These are phyloP conservation scores for Cliona cf. orientalis DNA, from an alignment of 37 sponge, comb jelly and placozoan genomes.

Conservation along the genomic window DNA sequence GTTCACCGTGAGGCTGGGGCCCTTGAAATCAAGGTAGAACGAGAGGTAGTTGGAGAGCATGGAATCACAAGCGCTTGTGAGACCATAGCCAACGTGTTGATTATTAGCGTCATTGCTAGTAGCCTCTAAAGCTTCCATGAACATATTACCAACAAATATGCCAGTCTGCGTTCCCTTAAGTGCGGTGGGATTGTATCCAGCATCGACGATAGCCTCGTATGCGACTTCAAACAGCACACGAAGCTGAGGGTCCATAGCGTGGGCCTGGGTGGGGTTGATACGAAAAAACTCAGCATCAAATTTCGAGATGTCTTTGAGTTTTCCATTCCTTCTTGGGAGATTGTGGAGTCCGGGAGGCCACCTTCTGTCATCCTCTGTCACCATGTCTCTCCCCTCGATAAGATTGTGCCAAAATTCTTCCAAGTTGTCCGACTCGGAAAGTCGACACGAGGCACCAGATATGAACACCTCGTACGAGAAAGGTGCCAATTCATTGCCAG, in stretches of 20 bases:
- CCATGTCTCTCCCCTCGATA: slow-evolving; percentile 37
- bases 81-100: slow-evolving; percentile 16
- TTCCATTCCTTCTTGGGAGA: slow-evolving; percentile 37
- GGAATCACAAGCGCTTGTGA: slow-evolving; percentile 19
- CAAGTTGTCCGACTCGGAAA: slow-evolving; percentile 50
- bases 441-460: slow-evolving; percentile 21
- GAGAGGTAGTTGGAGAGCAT: slow-evolving; percentile 66
- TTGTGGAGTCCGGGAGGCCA: slow-evolving; percentile 43
- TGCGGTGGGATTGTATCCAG: slow-evolving; percentile 38
- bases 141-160: slow-evolving; percentile 44
- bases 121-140: slow-evolving; percentile 42
- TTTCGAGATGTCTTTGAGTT: slow-evolving; percentile 9
- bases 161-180: slow-evolving; percentile 39
- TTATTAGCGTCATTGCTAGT: slow-evolving; percentile 4
- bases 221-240: slow-evolving; percentile 60
- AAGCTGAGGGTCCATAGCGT: slow-evolving; percentile 66
- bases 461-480: slow-evolving; percentile 2
- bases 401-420: slow-evolving; percentile 63
- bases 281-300: slow-evolving; percentile 66
- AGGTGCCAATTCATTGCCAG: no score
- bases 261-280: slow-evolving; percentile 40
- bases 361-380: slow-evolving; percentile 32
- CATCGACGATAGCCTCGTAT: slow-evolving; percentile 62
- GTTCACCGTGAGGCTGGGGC: slow-evolving; percentile 55
- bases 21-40: slow-evolving; percentile 68